Base-by-base conservation (phyloP, 2,113 vertebrate species). In the Actinemys pallida region DNA sequence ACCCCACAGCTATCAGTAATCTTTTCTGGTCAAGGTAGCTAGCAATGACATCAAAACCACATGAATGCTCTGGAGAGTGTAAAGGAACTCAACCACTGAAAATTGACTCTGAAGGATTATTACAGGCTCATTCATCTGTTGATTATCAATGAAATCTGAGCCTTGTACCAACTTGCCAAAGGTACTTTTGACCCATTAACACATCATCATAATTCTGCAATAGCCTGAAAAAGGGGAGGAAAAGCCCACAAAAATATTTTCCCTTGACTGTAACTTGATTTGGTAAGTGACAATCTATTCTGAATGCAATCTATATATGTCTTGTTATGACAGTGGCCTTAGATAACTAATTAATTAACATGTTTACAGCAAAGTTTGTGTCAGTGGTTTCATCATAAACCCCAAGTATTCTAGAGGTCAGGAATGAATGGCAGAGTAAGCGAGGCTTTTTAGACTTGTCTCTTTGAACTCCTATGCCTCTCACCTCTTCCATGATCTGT, bases 381-480 rank as follows among this genome's bases (percentile, higher is more conserved):
- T 84, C 56, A 86, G 56, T 95, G 29, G 94, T 96, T 97, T 96
- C 86, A 94, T 96, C 93, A 81, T 89, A 84, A 83, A 3, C 49
- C 89, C 42, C 87, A 90, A 93, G 24, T 83, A 88, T 96, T 95
- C 88, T 83, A 91, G 86, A 89, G 93, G 94, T 93, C 88, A 96
- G 82, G 90, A 94, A 69, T 93, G 84, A 96, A 94, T 85, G 94
- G 50, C 83, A 90, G 87, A 95, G 96, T 95, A 94, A 96, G 91
- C 85, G 79, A 95, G n/a, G 72, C 89, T 6, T 72, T 39, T 69
- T 69, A 69, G 62, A 72, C 35, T 39, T 75, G 19, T 75, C 90
- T 88, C 93, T 96, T 97, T 97, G 93, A 97, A 95, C 94, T 96
- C 65, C 12, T 94, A 94, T 95, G 83, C 90, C 92, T 87, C 81